Evolutionary conservation across 2,113 vertebrate genomes (phyloP).

Genomic region (Origma solitaria): DNA sequence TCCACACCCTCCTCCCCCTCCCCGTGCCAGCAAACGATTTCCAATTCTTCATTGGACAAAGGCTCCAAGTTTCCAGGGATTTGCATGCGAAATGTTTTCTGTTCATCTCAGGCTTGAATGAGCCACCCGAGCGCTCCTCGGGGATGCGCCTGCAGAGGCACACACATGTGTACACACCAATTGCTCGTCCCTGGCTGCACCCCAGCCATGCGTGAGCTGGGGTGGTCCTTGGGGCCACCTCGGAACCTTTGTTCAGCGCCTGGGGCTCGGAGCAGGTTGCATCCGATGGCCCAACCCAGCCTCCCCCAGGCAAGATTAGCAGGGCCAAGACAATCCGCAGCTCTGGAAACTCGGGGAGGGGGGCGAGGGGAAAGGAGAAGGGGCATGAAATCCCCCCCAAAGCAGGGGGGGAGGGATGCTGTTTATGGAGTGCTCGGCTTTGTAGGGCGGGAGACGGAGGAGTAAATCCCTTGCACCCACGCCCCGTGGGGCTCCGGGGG

Average conservation of each 20-base stretch:
- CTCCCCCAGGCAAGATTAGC: not conserved
- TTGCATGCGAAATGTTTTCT: not conserved
- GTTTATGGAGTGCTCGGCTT: not conserved
- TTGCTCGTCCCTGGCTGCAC: not conserved
- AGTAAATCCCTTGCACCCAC: constrained; percentile 16
- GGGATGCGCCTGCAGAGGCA: not conserved
- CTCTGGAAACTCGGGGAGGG: not conserved
- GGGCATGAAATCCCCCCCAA: not conserved
- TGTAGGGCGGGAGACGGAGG: not conserved
- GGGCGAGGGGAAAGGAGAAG: not conserved
- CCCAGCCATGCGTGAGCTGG: not conserved
- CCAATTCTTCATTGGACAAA: not conserved
- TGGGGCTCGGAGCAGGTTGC: not conserved
- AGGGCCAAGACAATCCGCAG: not conserved
- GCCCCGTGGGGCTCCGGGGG: not conserved
- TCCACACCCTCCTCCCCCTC: not conserved
- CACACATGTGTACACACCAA: not conserved
- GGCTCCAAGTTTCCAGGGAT: not conserved
- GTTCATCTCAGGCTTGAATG: not conserved
- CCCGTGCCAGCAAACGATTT: not conserved
- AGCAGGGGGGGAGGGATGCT: not conserved
- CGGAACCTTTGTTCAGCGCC: not conserved
- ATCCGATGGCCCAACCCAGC: not conserved
- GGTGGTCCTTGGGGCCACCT: not conserved
- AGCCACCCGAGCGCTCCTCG: not conserved